A percentile compares a stretch with the other conserved stretches of the same genome.
Conservation (phyloP, 2,888 invertebrate genomes). For the Molorchus minor region DNA sequence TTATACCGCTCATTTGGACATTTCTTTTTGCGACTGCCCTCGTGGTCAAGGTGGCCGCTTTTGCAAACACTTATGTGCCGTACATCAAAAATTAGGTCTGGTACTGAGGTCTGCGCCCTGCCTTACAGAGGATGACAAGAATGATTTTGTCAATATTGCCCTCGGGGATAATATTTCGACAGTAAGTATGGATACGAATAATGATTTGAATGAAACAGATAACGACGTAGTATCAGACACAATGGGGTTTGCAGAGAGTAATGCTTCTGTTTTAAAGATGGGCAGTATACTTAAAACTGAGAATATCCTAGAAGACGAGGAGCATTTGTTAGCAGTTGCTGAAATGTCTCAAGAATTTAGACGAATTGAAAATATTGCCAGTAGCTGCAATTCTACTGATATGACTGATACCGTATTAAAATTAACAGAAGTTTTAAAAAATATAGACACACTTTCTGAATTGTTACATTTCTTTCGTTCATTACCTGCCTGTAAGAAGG, state of each 20-base stretch:
- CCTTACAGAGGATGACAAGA: background rate
- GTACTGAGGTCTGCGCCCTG: background rate
- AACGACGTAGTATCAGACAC: background rate
- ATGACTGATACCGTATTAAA: slow-evolving; percentile 2
- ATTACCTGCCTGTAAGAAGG: slow-evolving; percentile 6
- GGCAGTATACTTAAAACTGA: background rate
- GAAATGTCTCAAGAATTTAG: slow-evolving; percentile 7
- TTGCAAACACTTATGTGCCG: slow-evolving; percentile 8
- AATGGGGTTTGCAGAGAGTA: background rate
- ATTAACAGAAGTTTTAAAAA: slow-evolving; percentile 1
- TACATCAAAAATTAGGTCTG: slow-evolving; percentile 1
- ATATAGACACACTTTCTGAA: background rate
- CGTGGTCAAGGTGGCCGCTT: background rate
- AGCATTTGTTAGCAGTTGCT: background rate
- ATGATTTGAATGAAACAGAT: background rate
- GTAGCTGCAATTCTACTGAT: background rate
- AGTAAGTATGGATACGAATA: background rate
- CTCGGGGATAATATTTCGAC: background rate
- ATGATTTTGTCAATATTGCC: slow-evolving; percentile 1
- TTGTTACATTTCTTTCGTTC: slow-evolving; percentile 1
- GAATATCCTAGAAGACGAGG: slow-evolving; percentile 5
- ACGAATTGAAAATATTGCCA: slow-evolving; percentile 1
- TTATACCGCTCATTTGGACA: slow-evolving; percentile 3
- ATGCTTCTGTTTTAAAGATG: background rate
- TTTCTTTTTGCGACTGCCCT: slow-evolving; percentile 1